Evolutionary conservation across 2,797 vertebrate genomes (phyloP).

Genomic region (Neosilurus hyrtlii): DNA sequence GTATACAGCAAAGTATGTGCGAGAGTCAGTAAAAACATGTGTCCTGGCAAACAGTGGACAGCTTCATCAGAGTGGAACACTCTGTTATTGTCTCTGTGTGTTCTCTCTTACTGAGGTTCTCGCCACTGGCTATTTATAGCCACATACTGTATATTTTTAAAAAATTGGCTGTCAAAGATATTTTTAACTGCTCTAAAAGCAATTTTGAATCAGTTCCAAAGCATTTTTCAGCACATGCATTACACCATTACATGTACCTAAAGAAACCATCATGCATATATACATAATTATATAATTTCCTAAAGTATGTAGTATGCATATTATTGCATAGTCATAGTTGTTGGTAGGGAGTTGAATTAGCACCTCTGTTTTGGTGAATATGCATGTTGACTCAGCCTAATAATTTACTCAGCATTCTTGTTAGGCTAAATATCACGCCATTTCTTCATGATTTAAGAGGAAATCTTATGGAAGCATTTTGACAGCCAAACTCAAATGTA

Average conservation of each 20-base stretch:
- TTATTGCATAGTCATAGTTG: slow-evolving; percentile 10
- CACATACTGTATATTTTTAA: neutral
- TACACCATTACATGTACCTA: neutral
- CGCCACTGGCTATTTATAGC: neutral
- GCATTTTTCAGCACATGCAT: slow-evolving; percentile 22
- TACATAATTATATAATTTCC: no score
- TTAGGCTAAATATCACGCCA: slow-evolving; percentile 55
- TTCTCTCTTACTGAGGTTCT: slow-evolving; percentile 6
- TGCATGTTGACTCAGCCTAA: slow-evolving; percentile 53
- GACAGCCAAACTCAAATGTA: slow-evolving; percentile 61
- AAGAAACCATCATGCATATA: slow-evolving; percentile 6
- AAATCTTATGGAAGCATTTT: slow-evolving; percentile 62
- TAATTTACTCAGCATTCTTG: slow-evolving; percentile 58
- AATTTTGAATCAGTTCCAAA: slow-evolving; percentile 11
- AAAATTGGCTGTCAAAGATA: slow-evolving; percentile 1
- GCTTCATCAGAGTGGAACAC: slow-evolving; percentile 42
- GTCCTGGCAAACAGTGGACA: slow-evolving; percentile 32
- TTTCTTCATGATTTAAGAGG: slow-evolving; percentile 61
- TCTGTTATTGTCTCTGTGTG: slow-evolving; percentile 11
- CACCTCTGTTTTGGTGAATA: slow-evolving; percentile 56
- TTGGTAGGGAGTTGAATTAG: slow-evolving; percentile 54
- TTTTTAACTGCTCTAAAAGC: slow-evolving; percentile 19
- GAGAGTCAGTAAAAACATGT: slow-evolving; percentile 28
- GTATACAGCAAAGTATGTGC: slow-evolving; percentile 38
- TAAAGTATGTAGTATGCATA: no score